These are phyloP conservation scores for Agrilus biguttatus DNA, from an alignment of 2,888 invertebrate genomes.

Conservation along the genomic window DNA sequence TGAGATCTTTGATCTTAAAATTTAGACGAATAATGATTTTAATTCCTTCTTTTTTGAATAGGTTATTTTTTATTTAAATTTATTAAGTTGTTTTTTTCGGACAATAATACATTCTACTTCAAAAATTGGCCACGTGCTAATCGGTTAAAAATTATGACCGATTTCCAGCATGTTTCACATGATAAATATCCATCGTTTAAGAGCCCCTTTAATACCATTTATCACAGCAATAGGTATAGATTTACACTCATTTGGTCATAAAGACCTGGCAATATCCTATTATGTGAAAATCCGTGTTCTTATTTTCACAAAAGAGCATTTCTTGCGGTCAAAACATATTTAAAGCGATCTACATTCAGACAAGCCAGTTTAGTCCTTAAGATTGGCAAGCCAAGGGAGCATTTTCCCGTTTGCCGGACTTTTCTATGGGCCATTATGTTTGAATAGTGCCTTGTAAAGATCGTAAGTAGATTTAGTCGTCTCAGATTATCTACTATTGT, in stretches of 20 bases:
- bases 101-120: no score
- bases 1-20: no score
- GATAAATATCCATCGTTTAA: background rate
- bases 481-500: conserved; percentile 23
- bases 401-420: conserved; percentile 10
- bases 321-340: conserved; percentile 30
- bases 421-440: conserved; percentile 23
- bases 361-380: conserved; percentile 14
- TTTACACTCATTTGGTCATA: conserved; percentile 26
- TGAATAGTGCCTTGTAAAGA: conserved; percentile 19
- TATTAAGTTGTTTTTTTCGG: no score
- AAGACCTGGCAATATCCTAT: conserved; percentile 27
- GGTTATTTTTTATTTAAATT: no score
- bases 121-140: no score
- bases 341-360: conserved; percentile 23
- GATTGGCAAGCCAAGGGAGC: conserved; percentile 10
- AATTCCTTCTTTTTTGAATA: no score
- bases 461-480: conserved; percentile 18
- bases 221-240: conserved; percentile 17
- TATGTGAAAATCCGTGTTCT: conserved; percentile 25
- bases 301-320: conserved; percentile 22
- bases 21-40: no score
- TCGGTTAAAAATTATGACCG: no score
- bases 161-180: background rate
- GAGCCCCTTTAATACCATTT: no score